These are phyloP conservation scores for Pandemis heparana DNA, from an alignment of 2,888 invertebrate genomes.

Conservation along the genomic window DNA sequence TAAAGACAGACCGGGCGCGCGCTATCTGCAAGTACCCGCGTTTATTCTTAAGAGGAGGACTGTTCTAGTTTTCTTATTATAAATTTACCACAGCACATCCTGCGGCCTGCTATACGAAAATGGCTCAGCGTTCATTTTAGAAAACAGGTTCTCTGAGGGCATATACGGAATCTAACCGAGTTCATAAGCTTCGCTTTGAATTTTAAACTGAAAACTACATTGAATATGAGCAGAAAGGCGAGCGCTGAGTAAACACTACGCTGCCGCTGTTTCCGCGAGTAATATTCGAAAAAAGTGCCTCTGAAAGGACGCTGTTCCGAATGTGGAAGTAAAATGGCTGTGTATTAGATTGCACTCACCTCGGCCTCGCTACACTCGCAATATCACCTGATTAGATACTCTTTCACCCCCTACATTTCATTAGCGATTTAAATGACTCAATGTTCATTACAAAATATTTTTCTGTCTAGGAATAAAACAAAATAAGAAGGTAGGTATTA, in stretches of 20 bases:
- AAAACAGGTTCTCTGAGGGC: conserved; percentile 59
- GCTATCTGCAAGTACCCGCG: not conserved
- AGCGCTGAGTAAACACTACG: conserved; percentile 70
- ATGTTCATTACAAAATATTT: not conserved
- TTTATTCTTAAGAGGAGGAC: conserved; percentile 19
- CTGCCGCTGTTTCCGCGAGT: conserved; percentile 64
- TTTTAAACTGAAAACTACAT: conserved; percentile 78
- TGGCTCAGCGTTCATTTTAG: conserved; percentile 66
- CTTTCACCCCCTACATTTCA: not conserved
- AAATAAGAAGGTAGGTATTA: no score
- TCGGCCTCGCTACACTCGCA: conserved; percentile 8
- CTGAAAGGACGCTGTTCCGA: conserved; percentile 62
- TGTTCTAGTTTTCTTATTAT: conserved; percentile 29
- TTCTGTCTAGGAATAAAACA: no score
- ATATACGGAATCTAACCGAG: conserved; percentile 72
- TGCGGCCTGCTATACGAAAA: conserved; percentile 52
- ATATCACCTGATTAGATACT: conserved; percentile 7
- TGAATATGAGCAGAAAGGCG: conserved; percentile 74
- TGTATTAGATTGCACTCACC: conserved; percentile 40
- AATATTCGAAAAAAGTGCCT: conserved; percentile 72
- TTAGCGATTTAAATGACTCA: no score
- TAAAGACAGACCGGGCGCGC: conserved; percentile 48
- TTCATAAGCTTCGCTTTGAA: conserved; percentile 77
- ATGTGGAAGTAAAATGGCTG: conserved; percentile 63
- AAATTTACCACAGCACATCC: conserved; percentile 40